A percentile compares a stretch with the other conserved stretches of the same genome.
Evolutionary conservation across 2,797 vertebrate genomes (phyloP).

Genomic region (Gymnothorax javanicus): DNA sequence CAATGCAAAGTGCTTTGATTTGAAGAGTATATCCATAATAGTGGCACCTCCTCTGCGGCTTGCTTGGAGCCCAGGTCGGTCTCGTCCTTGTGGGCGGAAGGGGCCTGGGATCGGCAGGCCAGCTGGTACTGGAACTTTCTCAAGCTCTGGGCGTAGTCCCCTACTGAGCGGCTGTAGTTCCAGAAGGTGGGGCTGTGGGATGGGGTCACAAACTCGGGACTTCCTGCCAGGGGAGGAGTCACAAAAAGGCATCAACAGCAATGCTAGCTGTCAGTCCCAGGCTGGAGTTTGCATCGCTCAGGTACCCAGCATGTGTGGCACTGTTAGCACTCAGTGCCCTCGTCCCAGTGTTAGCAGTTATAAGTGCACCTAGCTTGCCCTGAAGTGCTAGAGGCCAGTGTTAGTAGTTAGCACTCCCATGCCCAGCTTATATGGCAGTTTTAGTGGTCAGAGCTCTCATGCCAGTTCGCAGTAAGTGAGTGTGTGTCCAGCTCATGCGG

Average conservation of each 20-base stretch:
- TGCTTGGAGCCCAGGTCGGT: conserved; percentile 92
- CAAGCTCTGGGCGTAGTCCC: conserved; percentile 88
- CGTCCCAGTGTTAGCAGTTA: no score
- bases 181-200: conserved; percentile 90
- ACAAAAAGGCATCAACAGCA: not conserved
- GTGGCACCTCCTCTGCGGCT: conserved; percentile 89
- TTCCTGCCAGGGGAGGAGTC: conserved; percentile 68
- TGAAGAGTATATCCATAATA: not conserved
- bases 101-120: conserved; percentile 89
- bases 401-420: no score
- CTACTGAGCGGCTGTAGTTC: conserved; percentile 90
- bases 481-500: not conserved
- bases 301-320: no score
- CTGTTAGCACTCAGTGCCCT: no score
- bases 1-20: no score
- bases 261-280: no score
- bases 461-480: not conserved
- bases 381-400: no score
- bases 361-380: no score
- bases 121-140: conserved; percentile 94
- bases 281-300: no score
- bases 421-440: no score
- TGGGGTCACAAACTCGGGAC: conserved; percentile 86
- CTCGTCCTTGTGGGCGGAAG: conserved; percentile 93
- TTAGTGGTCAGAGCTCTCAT: no score